phyloP scores from a whole-genome alignment of 2,113 vertebrate genomes.

The Ciconia maguari region DNA sequence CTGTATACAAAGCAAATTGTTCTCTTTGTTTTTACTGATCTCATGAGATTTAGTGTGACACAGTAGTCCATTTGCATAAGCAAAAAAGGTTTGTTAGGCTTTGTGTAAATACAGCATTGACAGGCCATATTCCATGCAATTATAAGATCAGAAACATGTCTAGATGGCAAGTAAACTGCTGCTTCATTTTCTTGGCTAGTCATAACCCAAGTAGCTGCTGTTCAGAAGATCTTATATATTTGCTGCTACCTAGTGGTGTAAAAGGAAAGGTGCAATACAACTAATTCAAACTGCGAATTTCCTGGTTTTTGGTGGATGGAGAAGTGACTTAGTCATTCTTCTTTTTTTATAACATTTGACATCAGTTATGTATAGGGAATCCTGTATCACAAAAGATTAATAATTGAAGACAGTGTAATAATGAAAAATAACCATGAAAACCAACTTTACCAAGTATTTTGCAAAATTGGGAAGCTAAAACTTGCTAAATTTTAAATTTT shows the following conservation, averaged over 20 bases:
- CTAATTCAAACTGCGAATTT: not conserved
- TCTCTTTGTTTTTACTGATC: not conserved
- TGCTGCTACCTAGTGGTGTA: constrained; percentile 54
- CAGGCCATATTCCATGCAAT: not conserved
- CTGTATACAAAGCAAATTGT: not conserved
- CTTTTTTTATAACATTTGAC: not conserved
- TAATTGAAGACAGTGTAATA: not conserved
- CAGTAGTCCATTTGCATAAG: not conserved
- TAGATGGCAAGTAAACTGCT: not conserved
- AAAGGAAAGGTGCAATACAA: not conserved
- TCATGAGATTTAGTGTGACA: not conserved
- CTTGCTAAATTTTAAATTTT: not conserved
- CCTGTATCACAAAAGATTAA: not conserved
- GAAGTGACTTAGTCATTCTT: not conserved
- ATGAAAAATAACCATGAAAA: not conserved
- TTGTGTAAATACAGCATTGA: not conserved
- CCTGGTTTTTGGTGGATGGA: not conserved
- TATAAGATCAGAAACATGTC: not conserved
- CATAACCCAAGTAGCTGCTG: not conserved
- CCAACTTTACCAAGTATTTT: not conserved
- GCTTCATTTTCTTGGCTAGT: fast-evolving
- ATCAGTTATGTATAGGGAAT: not conserved
- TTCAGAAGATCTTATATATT: not conserved
- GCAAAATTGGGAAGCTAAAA: not conserved
- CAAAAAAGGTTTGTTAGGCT: not conserved